A percentile compares a stretch with the other conserved stretches of the same genome.
phyloP scores from a whole-genome alignment of 2,797 vertebrate genomes.

The Podargus strigoides region DNA sequence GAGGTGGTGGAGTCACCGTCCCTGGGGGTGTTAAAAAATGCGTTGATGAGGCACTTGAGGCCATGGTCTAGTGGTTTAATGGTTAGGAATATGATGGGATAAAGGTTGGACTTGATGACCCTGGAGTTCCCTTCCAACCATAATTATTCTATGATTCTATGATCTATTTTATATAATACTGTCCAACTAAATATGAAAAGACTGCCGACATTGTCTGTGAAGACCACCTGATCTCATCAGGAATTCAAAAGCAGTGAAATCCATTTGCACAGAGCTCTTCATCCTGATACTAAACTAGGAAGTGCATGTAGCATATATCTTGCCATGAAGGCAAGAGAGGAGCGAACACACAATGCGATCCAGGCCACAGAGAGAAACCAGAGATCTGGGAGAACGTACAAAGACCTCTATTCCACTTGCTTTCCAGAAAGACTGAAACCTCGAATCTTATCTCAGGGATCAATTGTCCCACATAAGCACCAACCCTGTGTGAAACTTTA shows the following conservation, averaged over 20 bases:
- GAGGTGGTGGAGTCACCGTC: no score
- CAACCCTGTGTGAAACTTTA: background rate
- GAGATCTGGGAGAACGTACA: background rate
- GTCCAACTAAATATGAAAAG: background rate
- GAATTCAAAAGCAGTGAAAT: background rate
- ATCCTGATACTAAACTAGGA: background rate
- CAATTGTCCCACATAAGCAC: background rate
- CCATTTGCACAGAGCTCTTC: background rate
- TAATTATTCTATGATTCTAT: no score
- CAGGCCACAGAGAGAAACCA: rapidly evolving
- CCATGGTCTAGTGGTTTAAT: no score
- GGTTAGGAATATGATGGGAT: no score
- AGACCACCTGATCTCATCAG: background rate
- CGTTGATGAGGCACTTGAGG: no score
- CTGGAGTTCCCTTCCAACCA: no score
- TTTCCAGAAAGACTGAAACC: background rate
- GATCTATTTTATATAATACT: background rate
- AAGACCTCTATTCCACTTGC: background rate
- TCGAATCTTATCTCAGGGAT: background rate
- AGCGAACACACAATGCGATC: background rate
- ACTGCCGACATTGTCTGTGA: background rate
- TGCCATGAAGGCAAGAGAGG: background rate
- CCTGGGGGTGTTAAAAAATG: no score
- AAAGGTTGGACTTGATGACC: no score
- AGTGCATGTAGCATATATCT: rapidly evolving